Evolutionary conservation across 2,888 invertebrate species (phyloP), one percentile per base, ranked within the genome.

Genomic region (Dasysyrphus tricinctus): DNA sequence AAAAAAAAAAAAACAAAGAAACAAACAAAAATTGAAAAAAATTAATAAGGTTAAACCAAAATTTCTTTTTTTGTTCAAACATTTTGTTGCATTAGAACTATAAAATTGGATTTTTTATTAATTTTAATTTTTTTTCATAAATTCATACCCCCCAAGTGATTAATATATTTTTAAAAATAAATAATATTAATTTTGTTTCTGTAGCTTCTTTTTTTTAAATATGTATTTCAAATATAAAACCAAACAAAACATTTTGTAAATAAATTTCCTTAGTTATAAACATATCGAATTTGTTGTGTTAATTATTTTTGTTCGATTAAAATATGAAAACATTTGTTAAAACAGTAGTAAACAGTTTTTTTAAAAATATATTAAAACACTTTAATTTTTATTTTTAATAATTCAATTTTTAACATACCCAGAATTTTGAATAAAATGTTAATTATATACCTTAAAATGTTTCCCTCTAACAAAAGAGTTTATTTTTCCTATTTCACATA

Each of bases 331-430:
- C 29, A 49, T 32, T 54, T 39, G 54, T 11, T 44, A 77, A 74
- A 39, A 24, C 24, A 24, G 73, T 80, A 80, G 72, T 67, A 37
- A 56, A 9, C n/a, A 16, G 32, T 63, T 74, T 78, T 24, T 72
- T 80, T 84, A 72, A 84, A 80, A 84, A 80, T 86, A 86, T 86
- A 86, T 86, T 74, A 78, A 86, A 70, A 42, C 65, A 79, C 65
- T 34, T 61, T 29, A 11, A 37, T 39, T 4, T 4, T 29, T 37
- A n/a, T 75, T 37, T 16, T 51, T 61, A n/a, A 34, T 16, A 8
- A 42, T 61, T 29, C 54, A 69, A 73, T 54, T 39, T 34, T 63
- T 8, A 32, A 42, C 51, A 11, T 8, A 34, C 37, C 57, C 24
- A 42, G n/a, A 78, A 54, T 47, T 42, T 73, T 59, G 44, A 56